Conservation (phyloP, 2,888 invertebrate genomes). For the Charanyca ferruginea region DNA sequence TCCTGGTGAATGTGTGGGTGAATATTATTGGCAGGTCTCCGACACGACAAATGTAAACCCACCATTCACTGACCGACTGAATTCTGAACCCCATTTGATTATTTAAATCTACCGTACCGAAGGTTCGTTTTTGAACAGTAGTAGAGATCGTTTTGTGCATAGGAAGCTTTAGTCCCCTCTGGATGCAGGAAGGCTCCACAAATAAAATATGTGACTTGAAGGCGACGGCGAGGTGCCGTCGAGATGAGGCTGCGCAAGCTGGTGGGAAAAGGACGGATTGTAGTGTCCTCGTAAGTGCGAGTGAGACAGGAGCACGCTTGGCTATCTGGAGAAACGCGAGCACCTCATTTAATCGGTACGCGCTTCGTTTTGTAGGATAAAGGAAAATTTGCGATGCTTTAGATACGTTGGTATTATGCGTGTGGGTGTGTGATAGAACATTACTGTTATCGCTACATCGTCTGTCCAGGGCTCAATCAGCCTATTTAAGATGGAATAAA, state of each 20-base stretch:
- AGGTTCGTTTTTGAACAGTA: constrained; percentile 63
- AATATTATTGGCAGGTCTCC: constrained; percentile 88
- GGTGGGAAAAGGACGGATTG: constrained; percentile 74
- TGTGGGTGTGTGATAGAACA: constrained; percentile 63
- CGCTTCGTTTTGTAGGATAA: constrained; percentile 89
- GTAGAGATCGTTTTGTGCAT: constrained; percentile 77
- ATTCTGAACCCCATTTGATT: constrained; percentile 58
- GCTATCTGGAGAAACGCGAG: constrained; percentile 91
- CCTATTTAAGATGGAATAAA: constrained; percentile 27
- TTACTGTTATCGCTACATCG: constrained; percentile 56
- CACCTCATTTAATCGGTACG: constrained; percentile 91
- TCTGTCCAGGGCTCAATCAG: constrained; percentile 48
- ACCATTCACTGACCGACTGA: constrained; percentile 76
- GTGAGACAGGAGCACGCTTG: constrained; percentile 76
- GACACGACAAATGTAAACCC: constrained; percentile 80
- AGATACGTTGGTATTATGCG: constrained; percentile 69
- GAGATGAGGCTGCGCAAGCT: constrained; percentile 88
- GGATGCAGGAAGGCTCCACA: constrained; percentile 90
- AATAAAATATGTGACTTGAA: constrained; percentile 91
- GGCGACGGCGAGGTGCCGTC: constrained; percentile 89
- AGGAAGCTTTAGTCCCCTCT: constrained; percentile 84
- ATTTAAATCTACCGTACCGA: constrained; percentile 56
- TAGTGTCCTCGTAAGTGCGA: constrained; percentile 66
- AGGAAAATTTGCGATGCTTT: constrained; percentile 85
- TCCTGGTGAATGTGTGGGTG: constrained; percentile 86